Evolutionary conservation across 2,888 invertebrate species (phyloP).

Genomic region (Xestia xanthographa): DNA sequence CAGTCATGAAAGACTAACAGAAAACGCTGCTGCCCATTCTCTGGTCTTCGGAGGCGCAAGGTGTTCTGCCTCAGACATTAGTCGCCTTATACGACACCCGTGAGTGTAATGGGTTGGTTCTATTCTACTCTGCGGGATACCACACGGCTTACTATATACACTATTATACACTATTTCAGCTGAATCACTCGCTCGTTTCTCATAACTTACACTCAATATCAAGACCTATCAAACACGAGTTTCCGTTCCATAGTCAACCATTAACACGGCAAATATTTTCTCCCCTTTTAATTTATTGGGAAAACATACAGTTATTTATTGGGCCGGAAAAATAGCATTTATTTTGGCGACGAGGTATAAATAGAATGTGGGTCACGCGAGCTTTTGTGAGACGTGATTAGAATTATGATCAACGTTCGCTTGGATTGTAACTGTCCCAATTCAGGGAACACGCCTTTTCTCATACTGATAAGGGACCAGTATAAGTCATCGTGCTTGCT

Average conservation of each 20-base stretch:
- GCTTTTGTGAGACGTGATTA: slow-evolving; percentile 43
- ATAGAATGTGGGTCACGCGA: slow-evolving; percentile 49
- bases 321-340: slow-evolving; percentile 40
- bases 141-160: too few species aligned
- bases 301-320: slow-evolving; percentile 35
- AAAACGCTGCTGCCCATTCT: too few species aligned
- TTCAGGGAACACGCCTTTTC: neutral
- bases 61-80: too few species aligned
- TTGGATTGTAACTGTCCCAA: slow-evolving; percentile 10
- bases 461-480: neutral
- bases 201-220: slow-evolving; percentile 54
- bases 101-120: too few species aligned
- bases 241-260: slow-evolving; percentile 72
- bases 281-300: slow-evolving; percentile 69
- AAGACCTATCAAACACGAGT: slow-evolving; percentile 69
- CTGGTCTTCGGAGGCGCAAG: too few species aligned
- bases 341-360: slow-evolving; percentile 42
- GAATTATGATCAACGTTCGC: slow-evolving; percentile 37
- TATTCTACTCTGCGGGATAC: too few species aligned
- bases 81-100: too few species aligned
- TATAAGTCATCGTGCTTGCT: slow-evolving; percentile 1
- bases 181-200: slow-evolving; percentile 4
- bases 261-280: slow-evolving; percentile 76
- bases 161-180: too few species aligned
- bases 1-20: too few species aligned